A percentile compares a stretch with the other conserved stretches of the same genome.
phyloP scores from a whole-genome alignment of 2,113 vertebrate species.

The Nymphicus hollandicus region DNA sequence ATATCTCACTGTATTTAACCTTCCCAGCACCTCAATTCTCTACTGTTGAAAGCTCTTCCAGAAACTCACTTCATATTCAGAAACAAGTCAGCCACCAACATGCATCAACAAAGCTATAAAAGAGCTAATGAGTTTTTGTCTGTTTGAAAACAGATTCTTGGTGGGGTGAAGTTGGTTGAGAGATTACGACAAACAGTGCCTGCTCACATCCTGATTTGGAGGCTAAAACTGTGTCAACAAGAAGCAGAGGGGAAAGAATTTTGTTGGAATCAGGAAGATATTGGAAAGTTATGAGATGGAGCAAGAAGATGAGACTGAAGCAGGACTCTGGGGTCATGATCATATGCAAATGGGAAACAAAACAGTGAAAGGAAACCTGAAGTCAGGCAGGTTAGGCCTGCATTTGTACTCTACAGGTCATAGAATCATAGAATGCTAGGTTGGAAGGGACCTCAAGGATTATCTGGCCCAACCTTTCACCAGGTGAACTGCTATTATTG shows the following conservation, averaged over 20 bases:
- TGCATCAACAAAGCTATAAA: not conserved
- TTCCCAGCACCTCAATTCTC: fast-evolving
- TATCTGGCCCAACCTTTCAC: not conserved
- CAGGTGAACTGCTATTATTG: not conserved
- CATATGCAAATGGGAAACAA: not conserved
- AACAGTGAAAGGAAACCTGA: not conserved
- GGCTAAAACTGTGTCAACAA: not conserved
- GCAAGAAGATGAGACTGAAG: not conserved
- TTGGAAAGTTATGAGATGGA: not conserved
- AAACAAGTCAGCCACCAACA: not conserved
- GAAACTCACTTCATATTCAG: not conserved
- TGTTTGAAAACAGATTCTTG: not conserved
- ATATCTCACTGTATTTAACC: not conserved
- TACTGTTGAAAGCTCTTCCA: not conserved
- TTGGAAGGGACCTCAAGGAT: not conserved
- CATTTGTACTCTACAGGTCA: not conserved
- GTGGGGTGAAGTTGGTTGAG: not conserved
- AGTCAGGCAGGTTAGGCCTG: not conserved
- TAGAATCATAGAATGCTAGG: not conserved
- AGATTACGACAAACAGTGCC: not conserved
- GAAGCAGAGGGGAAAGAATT: not conserved
- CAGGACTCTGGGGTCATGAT: not conserved
- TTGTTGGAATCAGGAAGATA: not conserved
- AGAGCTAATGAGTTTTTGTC: not conserved
- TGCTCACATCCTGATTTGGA: not conserved